Base-by-base conservation (phyloP, 2,888 invertebrate species). In the Toxonevra muliebris region DNA sequence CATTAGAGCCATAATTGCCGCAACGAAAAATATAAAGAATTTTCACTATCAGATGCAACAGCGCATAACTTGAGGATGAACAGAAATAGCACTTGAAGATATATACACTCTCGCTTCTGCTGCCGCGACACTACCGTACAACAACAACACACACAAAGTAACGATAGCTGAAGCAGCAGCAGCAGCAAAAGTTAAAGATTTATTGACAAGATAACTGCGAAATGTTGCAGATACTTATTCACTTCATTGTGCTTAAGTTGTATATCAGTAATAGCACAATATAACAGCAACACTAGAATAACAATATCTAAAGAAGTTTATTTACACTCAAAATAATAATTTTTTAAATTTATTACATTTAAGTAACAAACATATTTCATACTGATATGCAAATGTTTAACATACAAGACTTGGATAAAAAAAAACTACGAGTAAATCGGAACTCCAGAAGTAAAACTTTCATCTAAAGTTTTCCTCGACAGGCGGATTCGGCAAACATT, bases 191-290 rank as follows among this genome's bases (percentile, higher is more conserved):
- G 58, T 58, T 60, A 78, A 75, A 81, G 80, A 81, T 81, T 80
- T 82, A 78, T 78, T 77, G 79, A 76, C 75, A 72, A 78, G 82
- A 80, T 80, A 80, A 80, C 79, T 78, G 76, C 76, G 75, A 80
- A 81, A 82, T 80, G 79, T 79, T 80, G 82, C 80, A 80, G 82
- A 81, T 80, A 81, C 82, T 79, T 80, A 80, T 77, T 82, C 80
- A 79, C 72, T 73, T 73, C 70, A 58, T 15, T 15, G 15, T 48
- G n/a, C 4, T 48, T 48, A 48, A 15, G 30, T 30, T 30, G 30
- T 30, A 30, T 30, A 30, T 30, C 30, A 30, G 30, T 30, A 30
- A 30, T 30, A 30, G 30, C 13, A 48, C 50, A 2, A 48, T n/a
- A 48, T 48, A 48, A 48, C 13, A 13, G 50, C 2, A 4, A n/a